These are phyloP conservation scores for Bugulina stolonifera DNA, from an alignment of 2,888 invertebrate species.

Conservation along the genomic window DNA sequence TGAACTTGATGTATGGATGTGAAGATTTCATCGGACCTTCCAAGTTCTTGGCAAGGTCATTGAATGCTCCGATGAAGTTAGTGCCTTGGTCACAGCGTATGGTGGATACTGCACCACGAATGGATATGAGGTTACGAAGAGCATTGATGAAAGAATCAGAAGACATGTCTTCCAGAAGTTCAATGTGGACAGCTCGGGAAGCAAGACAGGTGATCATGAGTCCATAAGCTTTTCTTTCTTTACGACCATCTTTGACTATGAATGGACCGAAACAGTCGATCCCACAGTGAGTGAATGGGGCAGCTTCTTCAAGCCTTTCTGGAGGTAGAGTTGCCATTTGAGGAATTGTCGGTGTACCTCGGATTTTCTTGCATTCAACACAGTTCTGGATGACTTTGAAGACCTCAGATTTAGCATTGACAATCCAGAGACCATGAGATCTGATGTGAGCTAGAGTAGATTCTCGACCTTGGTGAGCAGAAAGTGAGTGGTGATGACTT, in stretches of 20 bases:
- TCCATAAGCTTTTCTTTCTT: slow-evolving; percentile 17
- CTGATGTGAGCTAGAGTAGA: slow-evolving; percentile 27
- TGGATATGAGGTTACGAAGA: slow-evolving; percentile 26
- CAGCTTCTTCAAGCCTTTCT: slow-evolving; percentile 8
- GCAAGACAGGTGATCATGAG: slow-evolving; percentile 9
- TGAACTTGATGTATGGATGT: slow-evolving; percentile 20
- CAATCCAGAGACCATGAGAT: slow-evolving; percentile 27
- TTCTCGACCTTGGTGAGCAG: slow-evolving; percentile 28
- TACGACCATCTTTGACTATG: slow-evolving; percentile 18
- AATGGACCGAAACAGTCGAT: slow-evolving; percentile 22
- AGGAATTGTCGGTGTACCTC: not conserved
- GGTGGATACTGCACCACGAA: slow-evolving; percentile 25
- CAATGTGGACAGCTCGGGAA: slow-evolving; percentile 28
- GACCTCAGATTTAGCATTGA: slow-evolving; percentile 1
- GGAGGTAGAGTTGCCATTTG: slow-evolving; percentile 19
- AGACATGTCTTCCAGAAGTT: slow-evolving; percentile 27
- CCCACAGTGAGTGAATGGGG: slow-evolving; percentile 20
- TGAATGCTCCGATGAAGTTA: slow-evolving; percentile 28
- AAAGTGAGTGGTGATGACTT: slow-evolving; percentile 9
- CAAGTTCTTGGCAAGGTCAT: slow-evolving; percentile 17
- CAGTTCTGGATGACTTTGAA: slow-evolving; percentile 23
- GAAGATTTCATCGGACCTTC: not conserved
- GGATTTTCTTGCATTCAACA: slow-evolving; percentile 26
- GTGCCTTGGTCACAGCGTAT: slow-evolving; percentile 28
- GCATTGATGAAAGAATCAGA: slow-evolving; percentile 29